Percentiles rank a stretch among this genome's conserved stretches.
Evolutionary conservation across 2,113 vertebrate genomes (phyloP).

Genomic region (Datnioides undecimradiatus): DNA sequence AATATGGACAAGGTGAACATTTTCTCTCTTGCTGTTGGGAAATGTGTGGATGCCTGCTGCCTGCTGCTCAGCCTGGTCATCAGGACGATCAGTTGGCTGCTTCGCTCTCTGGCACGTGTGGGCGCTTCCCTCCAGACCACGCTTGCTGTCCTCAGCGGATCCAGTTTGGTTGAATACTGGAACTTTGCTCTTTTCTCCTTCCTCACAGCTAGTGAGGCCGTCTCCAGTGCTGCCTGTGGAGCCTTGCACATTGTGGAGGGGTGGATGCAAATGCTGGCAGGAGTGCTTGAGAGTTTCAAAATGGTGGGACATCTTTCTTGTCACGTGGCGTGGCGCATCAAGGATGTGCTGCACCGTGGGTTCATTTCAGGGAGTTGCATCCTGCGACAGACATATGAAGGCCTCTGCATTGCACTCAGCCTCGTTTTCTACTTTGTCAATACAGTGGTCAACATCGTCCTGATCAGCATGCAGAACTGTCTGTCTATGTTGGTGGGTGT

Average conservation of each 20-base stretch:
- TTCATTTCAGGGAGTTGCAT: slow-evolving; percentile 82
- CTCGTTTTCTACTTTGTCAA: slow-evolving; percentile 88
- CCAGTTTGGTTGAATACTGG: slow-evolving; percentile 78
- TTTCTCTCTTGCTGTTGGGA: slow-evolving; percentile 78
- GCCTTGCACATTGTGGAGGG: slow-evolving; percentile 63
- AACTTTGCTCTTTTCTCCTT: slow-evolving; percentile 75
- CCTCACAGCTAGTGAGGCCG: slow-evolving; percentile 63
- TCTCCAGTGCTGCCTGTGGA: slow-evolving; percentile 59
- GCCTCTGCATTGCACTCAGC: slow-evolving; percentile 84
- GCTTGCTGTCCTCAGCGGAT: slow-evolving; percentile 73
- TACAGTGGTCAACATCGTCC: slow-evolving; percentile 87
- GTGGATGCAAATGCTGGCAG: slow-evolving; percentile 74
- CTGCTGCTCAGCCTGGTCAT: slow-evolving; percentile 87
- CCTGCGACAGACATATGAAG: slow-evolving; percentile 84
- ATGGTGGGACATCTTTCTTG: slow-evolving; percentile 84
- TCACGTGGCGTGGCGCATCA: slow-evolving; percentile 80
- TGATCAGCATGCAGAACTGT: too few species aligned
- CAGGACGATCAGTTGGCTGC: slow-evolving; percentile 82
- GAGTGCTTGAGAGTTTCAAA: slow-evolving; percentile 85
- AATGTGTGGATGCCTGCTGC: slow-evolving; percentile 82
- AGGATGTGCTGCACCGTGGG: slow-evolving; percentile 84
- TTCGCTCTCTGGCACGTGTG: slow-evolving; percentile 78
- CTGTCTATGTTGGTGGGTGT: too few species aligned
- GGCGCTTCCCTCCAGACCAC: slow-evolving; percentile 77
- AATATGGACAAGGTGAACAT: slow-evolving; percentile 84